Evolutionary conservation across 1,140 invertebrate species (phyloP).

Genomic region (Zaprionus kolodkinae): DNA sequence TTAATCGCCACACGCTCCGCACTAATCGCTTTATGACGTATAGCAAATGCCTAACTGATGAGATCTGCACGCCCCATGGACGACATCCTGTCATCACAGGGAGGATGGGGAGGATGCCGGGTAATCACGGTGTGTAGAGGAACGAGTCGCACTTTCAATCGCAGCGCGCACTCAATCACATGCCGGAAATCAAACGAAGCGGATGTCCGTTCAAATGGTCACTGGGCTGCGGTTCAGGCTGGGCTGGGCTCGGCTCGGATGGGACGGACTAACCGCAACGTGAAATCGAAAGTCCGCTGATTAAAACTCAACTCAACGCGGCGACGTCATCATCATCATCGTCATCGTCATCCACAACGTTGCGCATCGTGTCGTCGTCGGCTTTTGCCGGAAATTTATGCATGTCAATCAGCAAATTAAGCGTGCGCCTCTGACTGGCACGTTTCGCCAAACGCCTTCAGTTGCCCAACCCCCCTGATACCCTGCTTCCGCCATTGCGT

Average conservation of each 20-base stretch:
- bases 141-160: conserved; percentile 59
- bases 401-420: conserved; percentile 68
- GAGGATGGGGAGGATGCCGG: no score
- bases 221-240: conserved; percentile 11
- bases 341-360: not conserved
- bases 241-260: not conserved
- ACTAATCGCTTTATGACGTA: conserved; percentile 73
- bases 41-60: conserved; percentile 54
- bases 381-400: conserved; percentile 67
- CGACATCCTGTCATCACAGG: conserved; percentile 23
- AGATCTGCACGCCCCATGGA: conserved; percentile 45
- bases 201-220: conserved; percentile 73
- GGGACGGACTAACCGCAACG: conserved; percentile 59
- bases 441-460: conserved; percentile 10
- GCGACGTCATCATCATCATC: conserved; percentile 7
- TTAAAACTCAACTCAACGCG: conserved; percentile 63
- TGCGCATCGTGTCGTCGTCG: conserved; percentile 43
- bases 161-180: conserved; percentile 79
- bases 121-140: conserved; percentile 3
- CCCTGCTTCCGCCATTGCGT: conserved; percentile 24
- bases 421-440: conserved; percentile 44
- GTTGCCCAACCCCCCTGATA: not conserved
- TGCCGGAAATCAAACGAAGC: conserved; percentile 79
- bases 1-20: conserved; percentile 72
- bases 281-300: conserved; percentile 78